A percentile compares a stretch with the other conserved stretches of the same genome.
These are phyloP conservation scores for Drosophila niveifrons DNA, from an alignment of 2,888 invertebrate genomes.

Conservation along the genomic window DNA sequence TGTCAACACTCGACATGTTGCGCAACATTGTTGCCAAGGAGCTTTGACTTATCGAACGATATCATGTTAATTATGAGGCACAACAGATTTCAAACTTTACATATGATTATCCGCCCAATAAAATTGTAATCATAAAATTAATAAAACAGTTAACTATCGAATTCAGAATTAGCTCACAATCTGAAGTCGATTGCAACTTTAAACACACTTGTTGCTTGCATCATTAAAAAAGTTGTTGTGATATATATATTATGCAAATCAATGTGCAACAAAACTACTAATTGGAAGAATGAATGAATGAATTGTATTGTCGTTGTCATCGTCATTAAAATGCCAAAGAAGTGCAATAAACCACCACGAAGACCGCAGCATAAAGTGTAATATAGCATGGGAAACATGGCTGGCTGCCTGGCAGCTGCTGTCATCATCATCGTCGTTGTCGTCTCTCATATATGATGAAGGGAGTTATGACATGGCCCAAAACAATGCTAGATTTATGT, in stretches of 20 bases:
- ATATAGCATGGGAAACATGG: slow-evolving; percentile 50
- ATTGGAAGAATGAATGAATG: slow-evolving; percentile 19
- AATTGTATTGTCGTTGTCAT: slow-evolving; percentile 5
- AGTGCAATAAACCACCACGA: slow-evolving; percentile 34
- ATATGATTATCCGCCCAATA: no score
- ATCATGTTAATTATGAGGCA: background rate
- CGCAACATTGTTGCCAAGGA: slow-evolving; percentile 39
- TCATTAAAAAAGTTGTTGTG: background rate
- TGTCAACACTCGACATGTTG: slow-evolving; percentile 36
- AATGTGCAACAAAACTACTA: slow-evolving; percentile 17
- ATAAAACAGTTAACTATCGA: no score
- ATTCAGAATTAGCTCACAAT: no score
- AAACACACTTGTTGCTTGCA: background rate
- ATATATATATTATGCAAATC: slow-evolving; percentile 24
- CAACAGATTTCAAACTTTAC: no score
- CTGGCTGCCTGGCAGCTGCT: slow-evolving; percentile 17
- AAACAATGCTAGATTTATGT: slow-evolving; percentile 72
- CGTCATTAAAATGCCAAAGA: slow-evolving; percentile 29
- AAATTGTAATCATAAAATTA: no score
- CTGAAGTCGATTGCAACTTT: background rate
- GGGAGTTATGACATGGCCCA: slow-evolving; percentile 60
- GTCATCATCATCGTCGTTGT: slow-evolving; percentile 35
- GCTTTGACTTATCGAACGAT: slow-evolving; percentile 1
- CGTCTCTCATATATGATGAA: slow-evolving; percentile 20
- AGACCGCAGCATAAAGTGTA: slow-evolving; percentile 17